Evolutionary conservation across 2,113 vertebrate genomes (phyloP).

Genomic region (Ictalurus furcatus): DNA sequence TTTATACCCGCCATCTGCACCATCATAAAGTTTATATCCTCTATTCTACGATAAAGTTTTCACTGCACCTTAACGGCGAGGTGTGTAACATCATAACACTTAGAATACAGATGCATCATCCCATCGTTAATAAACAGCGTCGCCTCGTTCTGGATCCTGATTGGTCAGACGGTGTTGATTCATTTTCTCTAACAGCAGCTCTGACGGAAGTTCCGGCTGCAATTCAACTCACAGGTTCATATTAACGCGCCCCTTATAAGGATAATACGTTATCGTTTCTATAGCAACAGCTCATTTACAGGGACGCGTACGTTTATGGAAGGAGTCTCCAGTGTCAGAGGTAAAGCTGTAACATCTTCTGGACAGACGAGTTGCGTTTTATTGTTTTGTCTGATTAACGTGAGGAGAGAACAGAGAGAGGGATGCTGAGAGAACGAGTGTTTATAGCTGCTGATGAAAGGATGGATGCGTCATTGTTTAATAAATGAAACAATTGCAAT

Average conservation of each 20-base stretch:
- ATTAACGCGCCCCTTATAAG: neutral
- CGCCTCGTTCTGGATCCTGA: neutral
- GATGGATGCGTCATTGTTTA: neutral
- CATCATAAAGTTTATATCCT: constrained; percentile 45
- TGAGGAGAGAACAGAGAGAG: no score
- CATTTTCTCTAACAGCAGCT: neutral
- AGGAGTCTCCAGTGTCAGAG: constrained; percentile 4
- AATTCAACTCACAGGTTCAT: neutral
- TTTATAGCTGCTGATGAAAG: neutral
- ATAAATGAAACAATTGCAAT: neutral
- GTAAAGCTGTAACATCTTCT: neutral
- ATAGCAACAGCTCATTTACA: neutral
- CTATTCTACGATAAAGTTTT: constrained; percentile 29
- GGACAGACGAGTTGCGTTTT: no score
- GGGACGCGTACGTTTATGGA: neutral
- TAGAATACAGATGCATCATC: neutral
- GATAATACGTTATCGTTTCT: neutral
- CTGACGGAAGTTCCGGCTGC: neutral
- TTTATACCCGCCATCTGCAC: constrained; percentile 48
- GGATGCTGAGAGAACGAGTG: neutral
- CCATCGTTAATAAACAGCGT: neutral
- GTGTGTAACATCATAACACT: neutral
- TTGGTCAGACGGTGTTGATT: neutral
- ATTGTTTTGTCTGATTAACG: no score
- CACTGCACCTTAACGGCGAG: neutral